Base-by-base conservation (phyloP, 1,140 invertebrate species). In the Carcinoscorpius rotundicauda region DNA sequence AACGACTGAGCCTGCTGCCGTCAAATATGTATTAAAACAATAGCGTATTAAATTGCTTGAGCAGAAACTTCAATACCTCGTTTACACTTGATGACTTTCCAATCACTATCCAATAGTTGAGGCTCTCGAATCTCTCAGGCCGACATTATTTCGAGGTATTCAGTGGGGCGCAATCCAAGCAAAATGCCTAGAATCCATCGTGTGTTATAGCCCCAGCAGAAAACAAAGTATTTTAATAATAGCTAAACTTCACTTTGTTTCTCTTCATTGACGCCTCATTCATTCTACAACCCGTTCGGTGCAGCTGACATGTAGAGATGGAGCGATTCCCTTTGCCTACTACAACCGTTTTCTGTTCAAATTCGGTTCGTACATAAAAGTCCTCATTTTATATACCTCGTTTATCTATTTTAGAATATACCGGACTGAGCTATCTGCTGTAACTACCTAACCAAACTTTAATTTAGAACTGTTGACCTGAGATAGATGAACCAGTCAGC, bases 271-370 rank as follows among this genome's bases (percentile, higher is more conserved):
- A 48, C 50, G 5, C 8, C 10, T 51, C 11, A 5, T 8, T 29
- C 29, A 29, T 29, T 29, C 29, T 29, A 29, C 29, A 29, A 29
- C 29, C 29, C 29, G 29, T 29, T 29, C 29, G 29, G 29, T 29
- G 29, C 2, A 29, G 29, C 29, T 29, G 29, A 29, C 29, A 2
- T 29, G 29, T 29, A 29, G 48, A 11, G 70, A 69, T 68, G 70
- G 70, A 60, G 51, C 68, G 50, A 58, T 69, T 55, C 69, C 68
- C 5, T 52, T 71, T 3, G 67, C 67, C 9, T 71, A 70, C 53
- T 71, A 70, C 58, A 70, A 68, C 49, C 70, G 70, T 49, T 67
- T 71, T 5, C 61, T 69, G 57, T 63, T 66, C 8, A 71, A 71
- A 59, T 64, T 71, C 64, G 70, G 70, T 71, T 63, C n/a, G 68